A percentile compares a stretch with the other conserved stretches of the same genome.
Evolutionary conservation across 35 echinoderm and acorn worm genomes (phyloP).

Genomic region (Amphiura filiformis): DNA sequence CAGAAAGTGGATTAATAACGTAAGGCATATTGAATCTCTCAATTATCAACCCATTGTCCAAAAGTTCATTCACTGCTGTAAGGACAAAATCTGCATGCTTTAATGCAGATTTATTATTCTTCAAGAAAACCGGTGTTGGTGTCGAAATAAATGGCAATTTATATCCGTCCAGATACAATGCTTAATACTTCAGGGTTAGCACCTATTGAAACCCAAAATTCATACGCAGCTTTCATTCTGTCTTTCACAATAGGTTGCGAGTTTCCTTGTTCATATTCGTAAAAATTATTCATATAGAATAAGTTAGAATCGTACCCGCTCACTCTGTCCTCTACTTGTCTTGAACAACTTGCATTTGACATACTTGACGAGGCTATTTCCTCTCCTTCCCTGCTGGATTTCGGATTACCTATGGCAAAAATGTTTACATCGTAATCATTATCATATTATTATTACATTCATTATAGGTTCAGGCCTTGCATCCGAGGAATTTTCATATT

Average conservation of each 20-base stretch:
- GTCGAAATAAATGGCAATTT: conserved; percentile 4
- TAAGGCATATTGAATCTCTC: not conserved
- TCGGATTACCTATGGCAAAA: not conserved
- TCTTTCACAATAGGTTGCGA: not conserved
- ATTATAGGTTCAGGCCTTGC: too few relatives aligned
- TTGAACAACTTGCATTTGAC: not conserved
- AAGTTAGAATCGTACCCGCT: not conserved
- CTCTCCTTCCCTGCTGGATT: not conserved
- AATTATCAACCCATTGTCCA: not conserved
- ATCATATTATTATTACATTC: too few relatives aligned
- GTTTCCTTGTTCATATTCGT: conserved; percentile 13
- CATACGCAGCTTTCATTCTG: conserved; percentile 3
- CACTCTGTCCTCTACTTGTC: not conserved
- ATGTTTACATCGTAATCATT: not conserved
- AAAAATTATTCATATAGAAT: not conserved
- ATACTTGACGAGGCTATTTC: too few relatives aligned
- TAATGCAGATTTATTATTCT: conserved; percentile 2
- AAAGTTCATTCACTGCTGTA: not conserved
- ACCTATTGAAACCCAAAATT: conserved; percentile 3
- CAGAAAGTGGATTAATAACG: conserved; percentile 34
- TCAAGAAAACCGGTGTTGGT: not conserved
- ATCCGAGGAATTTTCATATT: too few relatives aligned
- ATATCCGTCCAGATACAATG: not conserved
- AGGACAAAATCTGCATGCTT: not conserved
- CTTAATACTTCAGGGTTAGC: not conserved